A percentile compares a stretch with the other conserved stretches of the same genome.
Evolutionary conservation across 2,797 vertebrate genomes (phyloP).

Genomic region (Taenioides sp.): DNA sequence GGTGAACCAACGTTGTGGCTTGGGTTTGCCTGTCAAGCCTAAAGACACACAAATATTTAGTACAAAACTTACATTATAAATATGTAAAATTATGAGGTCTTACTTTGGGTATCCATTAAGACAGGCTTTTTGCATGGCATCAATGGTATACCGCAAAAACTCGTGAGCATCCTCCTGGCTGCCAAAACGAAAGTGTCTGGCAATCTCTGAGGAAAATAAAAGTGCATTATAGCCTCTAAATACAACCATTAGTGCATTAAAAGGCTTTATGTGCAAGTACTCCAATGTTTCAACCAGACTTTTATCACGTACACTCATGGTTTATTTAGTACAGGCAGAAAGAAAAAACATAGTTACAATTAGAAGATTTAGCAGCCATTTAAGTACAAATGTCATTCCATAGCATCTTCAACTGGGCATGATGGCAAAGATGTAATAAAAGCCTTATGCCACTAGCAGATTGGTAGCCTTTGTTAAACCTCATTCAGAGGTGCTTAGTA

Average conservation of each 20-base stretch:
- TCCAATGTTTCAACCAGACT: slow-evolving; percentile 1
- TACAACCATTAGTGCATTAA: background rate
- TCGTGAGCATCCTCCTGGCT: slow-evolving; percentile 96
- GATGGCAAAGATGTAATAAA: background rate
- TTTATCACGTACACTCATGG: slow-evolving; percentile 1
- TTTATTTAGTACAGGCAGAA: slow-evolving; percentile 7
- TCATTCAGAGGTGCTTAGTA: background rate
- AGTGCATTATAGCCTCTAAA: slow-evolving; percentile 11
- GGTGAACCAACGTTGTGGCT: slow-evolving; percentile 92
- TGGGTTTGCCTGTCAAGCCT: slow-evolving; percentile 94
- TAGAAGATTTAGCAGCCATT: background rate
- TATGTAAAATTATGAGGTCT: slow-evolving; percentile 24
- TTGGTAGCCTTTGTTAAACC: background rate
- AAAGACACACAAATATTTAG: slow-evolving; percentile 6
- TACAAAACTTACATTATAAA: background rate
- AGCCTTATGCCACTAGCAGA: background rate
- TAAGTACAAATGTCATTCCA: background rate
- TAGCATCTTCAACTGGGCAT: background rate
- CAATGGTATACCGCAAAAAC: slow-evolving; percentile 92
- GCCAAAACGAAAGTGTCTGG: slow-evolving; percentile 90
- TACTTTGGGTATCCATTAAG: slow-evolving; percentile 90
- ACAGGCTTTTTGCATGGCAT: slow-evolving; percentile 97
- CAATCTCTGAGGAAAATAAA: slow-evolving; percentile 81
- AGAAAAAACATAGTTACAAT: background rate
- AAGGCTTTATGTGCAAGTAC: slow-evolving; percentile 3